Conservation (phyloP, 1,140 invertebrate genomes). For the Hyles euphorbiae region DNA sequence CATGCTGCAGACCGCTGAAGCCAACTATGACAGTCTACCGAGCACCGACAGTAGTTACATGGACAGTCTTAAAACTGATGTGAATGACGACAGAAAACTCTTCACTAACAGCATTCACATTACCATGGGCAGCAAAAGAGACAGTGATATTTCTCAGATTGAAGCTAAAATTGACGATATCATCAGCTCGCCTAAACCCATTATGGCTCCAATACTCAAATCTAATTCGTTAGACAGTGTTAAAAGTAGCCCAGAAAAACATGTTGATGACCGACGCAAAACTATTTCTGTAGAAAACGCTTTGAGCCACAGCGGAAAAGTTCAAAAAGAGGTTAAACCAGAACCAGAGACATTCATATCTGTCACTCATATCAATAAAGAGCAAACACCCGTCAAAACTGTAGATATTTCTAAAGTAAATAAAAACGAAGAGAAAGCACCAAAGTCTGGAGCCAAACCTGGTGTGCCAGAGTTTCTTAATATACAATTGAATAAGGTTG, state of each 20-base stretch:
- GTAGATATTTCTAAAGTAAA: constrained; percentile 43
- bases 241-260: constrained; percentile 74
- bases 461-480: constrained; percentile 82
- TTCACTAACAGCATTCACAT: constrained; percentile 64
- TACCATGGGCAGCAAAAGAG: constrained; percentile 57
- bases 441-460: constrained; percentile 42
- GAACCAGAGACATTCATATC: constrained; percentile 62
- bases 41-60: constrained; percentile 68
- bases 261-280: constrained; percentile 62
- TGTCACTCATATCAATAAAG: constrained; percentile 64
- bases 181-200: constrained; percentile 71
- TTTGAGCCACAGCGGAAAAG: constrained; percentile 46
- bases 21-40: constrained; percentile 62
- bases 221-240: constrained; percentile 77
- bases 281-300: constrained; percentile 71
- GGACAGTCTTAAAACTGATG: constrained; percentile 64
- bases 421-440: constrained; percentile 65
- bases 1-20: constrained; percentile 47
- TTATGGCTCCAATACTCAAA: constrained; percentile 70
- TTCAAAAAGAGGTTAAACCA: constrained; percentile 42
- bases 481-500: constrained; percentile 82
- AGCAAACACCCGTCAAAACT: constrained; percentile 39
- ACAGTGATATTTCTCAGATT: constrained; percentile 68
- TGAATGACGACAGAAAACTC: constrained; percentile 51
- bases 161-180: constrained; percentile 75